Percentiles rank a stretch among this genome's conserved stretches.
Conservation (phyloP, 2,113 vertebrate genomes). For the Lagopus muta region DNA sequence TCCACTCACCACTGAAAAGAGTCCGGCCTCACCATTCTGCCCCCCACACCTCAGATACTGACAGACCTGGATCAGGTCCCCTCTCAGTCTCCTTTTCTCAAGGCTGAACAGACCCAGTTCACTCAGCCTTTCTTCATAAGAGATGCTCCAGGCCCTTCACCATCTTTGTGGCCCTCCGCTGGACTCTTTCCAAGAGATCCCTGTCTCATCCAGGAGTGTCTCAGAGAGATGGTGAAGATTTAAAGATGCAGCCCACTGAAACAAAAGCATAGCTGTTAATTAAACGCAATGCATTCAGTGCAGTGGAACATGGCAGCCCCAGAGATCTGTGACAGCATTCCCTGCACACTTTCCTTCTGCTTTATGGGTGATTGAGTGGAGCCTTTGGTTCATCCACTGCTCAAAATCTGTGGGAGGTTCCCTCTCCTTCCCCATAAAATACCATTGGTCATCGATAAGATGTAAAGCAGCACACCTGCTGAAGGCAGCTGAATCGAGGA, state of each 20-base stretch:
- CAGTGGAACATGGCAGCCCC: not conserved
- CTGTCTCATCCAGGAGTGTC: not conserved
- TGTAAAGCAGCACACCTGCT: not conserved
- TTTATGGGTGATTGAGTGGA: not conserved
- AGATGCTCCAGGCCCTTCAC: too few species aligned
- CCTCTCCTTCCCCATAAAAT: not conserved
- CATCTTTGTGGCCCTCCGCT: too few species aligned
- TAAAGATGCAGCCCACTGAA: not conserved
- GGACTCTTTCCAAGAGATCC: too few species aligned
- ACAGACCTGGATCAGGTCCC: too few species aligned
- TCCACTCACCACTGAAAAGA: too few species aligned
- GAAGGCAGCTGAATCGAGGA: not conserved
- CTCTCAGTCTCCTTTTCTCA: too few species aligned
- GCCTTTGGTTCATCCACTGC: not conserved
- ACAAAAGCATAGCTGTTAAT: not conserved
- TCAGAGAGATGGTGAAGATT: not conserved
- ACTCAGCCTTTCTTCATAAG: too few species aligned
- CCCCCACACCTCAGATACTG: too few species aligned
- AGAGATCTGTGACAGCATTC: rapidly evolving
- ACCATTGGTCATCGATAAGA: not conserved
- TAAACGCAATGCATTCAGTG: rapidly evolving
- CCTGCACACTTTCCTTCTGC: not conserved
- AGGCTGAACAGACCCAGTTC: too few species aligned
- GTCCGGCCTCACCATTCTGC: too few species aligned
- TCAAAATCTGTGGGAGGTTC: not conserved